Conservation (phyloP, 2,888 invertebrate species). For the Eupithecia pulchellata region DNA sequence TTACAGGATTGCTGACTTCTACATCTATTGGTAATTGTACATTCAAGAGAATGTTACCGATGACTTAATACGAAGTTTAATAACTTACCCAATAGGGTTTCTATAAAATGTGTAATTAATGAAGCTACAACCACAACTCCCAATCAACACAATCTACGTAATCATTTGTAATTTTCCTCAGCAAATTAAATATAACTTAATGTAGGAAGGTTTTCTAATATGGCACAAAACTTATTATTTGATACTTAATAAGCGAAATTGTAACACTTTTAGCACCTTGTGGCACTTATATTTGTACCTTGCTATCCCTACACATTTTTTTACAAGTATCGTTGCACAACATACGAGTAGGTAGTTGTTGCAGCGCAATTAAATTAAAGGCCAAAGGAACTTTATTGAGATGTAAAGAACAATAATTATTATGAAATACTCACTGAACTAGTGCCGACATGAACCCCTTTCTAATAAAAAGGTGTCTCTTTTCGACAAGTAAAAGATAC, state of each 20-base stretch:
- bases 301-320: neutral
- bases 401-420: neutral
- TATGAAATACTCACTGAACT: neutral
- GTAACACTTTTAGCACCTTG: neutral
- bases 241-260: neutral
- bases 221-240: slow-evolving; percentile 2
- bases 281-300: neutral
- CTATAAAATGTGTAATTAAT: neutral
- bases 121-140: too few species aligned
- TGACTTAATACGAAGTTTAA: neutral
- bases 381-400: neutral
- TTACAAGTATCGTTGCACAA: neutral
- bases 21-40: neutral
- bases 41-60: neutral
- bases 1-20: neutral
- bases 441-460: neutral
- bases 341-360: neutral
- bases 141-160: neutral
- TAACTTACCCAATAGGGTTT: neutral
- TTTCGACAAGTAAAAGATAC: neutral
- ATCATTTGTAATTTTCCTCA: neutral
- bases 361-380: neutral
- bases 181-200: neutral
- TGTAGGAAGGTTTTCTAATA: slow-evolving; percentile 1
- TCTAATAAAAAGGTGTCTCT: neutral